Percentiles rank a stretch among this genome's conserved stretches.
Conservation (phyloP, 2,797 vertebrate species). For the Pangasius sanitwongsei region DNA sequence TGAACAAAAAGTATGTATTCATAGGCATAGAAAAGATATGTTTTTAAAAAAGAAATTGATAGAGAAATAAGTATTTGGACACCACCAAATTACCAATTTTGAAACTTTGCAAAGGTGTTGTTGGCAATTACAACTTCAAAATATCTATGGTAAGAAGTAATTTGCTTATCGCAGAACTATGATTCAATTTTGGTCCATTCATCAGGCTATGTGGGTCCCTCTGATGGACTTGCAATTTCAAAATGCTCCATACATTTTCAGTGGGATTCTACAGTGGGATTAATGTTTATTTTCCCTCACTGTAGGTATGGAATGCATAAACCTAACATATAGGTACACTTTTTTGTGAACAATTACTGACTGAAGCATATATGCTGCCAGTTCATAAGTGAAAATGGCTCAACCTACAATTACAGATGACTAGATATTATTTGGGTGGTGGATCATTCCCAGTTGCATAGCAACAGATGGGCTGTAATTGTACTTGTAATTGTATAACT, state of each 20-base stretch:
- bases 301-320: neutral
- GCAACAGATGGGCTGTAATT: constrained; percentile 8
- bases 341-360: neutral
- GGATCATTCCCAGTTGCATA: constrained; percentile 4
- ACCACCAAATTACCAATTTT: neutral
- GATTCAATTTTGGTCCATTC: neutral
- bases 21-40: neutral
- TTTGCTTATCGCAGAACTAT: neutral
- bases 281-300: neutral
- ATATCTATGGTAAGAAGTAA: neutral
- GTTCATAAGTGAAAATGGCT: neutral
- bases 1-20: neutral
- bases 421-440: neutral
- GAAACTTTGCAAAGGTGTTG: neutral
- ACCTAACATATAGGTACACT: neutral
- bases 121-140: neutral
- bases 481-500: constrained; percentile 13
- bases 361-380: neutral
- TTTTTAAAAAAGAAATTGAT: neutral
- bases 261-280: neutral
- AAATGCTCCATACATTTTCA: neutral
- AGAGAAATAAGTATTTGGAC: neutral
- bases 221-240: neutral
- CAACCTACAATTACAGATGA: neutral
- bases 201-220: neutral